Evolutionary conservation across 2,113 vertebrate species (phyloP), one percentile per base, ranked within the genome.

Genomic region (Epinephelus lanceolatus): DNA sequence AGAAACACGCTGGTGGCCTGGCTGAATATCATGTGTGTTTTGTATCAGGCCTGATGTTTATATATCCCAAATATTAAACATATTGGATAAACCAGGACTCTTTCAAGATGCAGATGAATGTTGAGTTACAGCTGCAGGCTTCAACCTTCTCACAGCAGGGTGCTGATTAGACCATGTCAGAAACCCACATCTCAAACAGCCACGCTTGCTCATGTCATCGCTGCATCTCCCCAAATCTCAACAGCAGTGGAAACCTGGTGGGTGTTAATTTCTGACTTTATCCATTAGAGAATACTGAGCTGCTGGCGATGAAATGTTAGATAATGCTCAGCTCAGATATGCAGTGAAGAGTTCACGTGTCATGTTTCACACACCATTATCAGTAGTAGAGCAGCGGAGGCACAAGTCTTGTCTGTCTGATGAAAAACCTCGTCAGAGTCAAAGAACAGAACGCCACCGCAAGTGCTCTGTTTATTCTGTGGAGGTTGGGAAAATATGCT

Each of bases 401-500:
- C 19, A 19, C 13, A 61, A 66, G 30, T 59, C 40, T 45, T 23
- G 19, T 60, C 33, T 55, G 33, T 71, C 27, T 67, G 47, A 78
- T 60, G 12, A 30, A 78, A 71, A 79, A 33, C 0, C 1, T 3
- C 63, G 69, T 27, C 40, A 14, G 14, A 59, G n/a, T 56, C 5
- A 71, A 37, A 76, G 49, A 60, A 72, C 25, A 49, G 55, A 76
- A 69, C 8, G 11, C 49, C 57, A 52, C 51, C 3, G 7, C 14
- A 11, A 71, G 47, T 56, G 40, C 53, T 72, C 7, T 47, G 57
- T 72, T 70, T 60, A 37, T 70, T 71, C 11, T 69, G 70, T 0
- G 11, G 69, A 80, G 59, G 37, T 37, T 78, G 63, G 52, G 40
- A 61, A 49, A 82, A 77, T 76, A n/a, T 63, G 85, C 55, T 60